These are phyloP conservation scores for Chaunax sp. DNA, from an alignment of 2,797 vertebrate species.

Conservation along the genomic window DNA sequence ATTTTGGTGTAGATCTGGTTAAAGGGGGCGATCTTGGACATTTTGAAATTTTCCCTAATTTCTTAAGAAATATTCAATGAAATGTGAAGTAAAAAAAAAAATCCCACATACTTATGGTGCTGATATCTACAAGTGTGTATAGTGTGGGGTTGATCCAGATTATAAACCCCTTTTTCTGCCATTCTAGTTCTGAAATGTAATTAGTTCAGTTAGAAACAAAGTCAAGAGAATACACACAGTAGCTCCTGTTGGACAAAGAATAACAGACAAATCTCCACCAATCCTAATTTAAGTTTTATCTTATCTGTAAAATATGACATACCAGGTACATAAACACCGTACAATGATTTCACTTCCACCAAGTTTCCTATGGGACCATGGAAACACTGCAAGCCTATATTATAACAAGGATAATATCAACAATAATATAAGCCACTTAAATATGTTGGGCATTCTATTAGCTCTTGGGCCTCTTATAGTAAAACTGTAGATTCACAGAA, in stretches of 20 bases:
- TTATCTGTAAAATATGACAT: conserved; percentile 31
- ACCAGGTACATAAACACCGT: neutral
- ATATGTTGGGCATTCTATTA: conserved; percentile 16
- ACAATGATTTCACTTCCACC: conserved; percentile 1
- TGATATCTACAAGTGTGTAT: no score
- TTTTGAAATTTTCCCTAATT: no score
- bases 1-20: no score
- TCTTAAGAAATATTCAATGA: no score
- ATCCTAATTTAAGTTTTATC: conserved; percentile 24
- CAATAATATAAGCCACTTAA: conserved; percentile 23
- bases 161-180: no score
- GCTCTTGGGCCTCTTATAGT: conserved; percentile 33
- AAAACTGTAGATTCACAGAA: conserved; percentile 36
- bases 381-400: conserved; percentile 8
- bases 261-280: conserved; percentile 30
- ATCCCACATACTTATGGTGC: no score
- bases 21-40: no score
- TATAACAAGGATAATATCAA: conserved; percentile 18
- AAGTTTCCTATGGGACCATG: neutral
- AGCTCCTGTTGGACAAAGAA: conserved; percentile 31
- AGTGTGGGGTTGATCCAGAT: no score
- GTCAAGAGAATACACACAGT: conserved; percentile 11
- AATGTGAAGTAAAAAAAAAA: no score
- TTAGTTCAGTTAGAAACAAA: conserved; percentile 25
- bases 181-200: conserved; percentile 14